Evolutionary conservation across 1,140 invertebrate genomes (phyloP), one percentile per base, ranked within the genome.

Genomic region (Drosophila eugracilis): DNA sequence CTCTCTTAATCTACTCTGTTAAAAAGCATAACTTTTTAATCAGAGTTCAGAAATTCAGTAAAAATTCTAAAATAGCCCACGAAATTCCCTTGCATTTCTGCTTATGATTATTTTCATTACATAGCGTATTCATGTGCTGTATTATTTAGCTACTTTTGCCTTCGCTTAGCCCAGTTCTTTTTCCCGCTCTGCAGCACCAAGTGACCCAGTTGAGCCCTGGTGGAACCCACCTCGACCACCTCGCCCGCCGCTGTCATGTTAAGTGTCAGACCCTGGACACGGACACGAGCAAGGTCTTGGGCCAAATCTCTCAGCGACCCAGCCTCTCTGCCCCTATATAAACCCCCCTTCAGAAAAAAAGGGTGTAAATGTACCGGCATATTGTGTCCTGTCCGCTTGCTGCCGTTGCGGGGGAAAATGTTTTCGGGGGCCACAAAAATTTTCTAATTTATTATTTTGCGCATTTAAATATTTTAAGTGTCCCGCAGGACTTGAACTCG

Each of bases 401-500:
- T 74, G 65, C 50, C 66, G 74, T 74, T 65, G 2, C 14, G 10
- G 53, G 10, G 48, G 10, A 24, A 28, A 7, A 4, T 21, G 22
- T 22, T 24, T 26, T 26, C 12, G 6, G 39, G 37, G 57, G 30
- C 32, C 71, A 65, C 66, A 75, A 78, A 88, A 86, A 60, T 54
- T 44, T 85, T 72, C 78, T 88, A 86, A 86, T 86, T 88, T 86
- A 86, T 86, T 86, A 86, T 86, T 86, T 86, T 83, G 83, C 83
- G 83, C 83, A 86, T 86, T 86, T 86, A 86, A 86, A 86, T 86
- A 86, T 86, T 86, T 86, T 86, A 86, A 88, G 69, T 88, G 83
- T 83, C 83, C 83, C 83, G 48, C 63, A 78, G 83, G 83, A 86
- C 60, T 69, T 55, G 48, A 62, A 52, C 81, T 66, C 47, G 44